These are phyloP conservation scores for Hirundo rustica DNA, from an alignment of 2,797 vertebrate species.

Conservation along the genomic window DNA sequence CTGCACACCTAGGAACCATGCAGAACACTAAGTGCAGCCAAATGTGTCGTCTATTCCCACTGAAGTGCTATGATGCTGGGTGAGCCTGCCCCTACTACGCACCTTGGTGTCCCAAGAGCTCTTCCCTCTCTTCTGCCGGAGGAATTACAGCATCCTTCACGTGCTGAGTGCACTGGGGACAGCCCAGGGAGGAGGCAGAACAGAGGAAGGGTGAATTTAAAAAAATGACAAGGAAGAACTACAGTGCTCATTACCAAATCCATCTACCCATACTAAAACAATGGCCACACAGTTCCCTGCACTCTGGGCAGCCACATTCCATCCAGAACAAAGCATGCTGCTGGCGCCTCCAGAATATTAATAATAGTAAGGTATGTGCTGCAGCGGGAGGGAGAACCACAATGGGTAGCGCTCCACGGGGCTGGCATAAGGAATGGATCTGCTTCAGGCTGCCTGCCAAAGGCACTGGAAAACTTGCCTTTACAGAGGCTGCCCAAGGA, in stretches of 20 bases:
- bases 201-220: not conserved
- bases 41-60: not conserved
- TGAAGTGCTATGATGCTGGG: rapidly evolving
- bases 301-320: not conserved
- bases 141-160: not conserved
- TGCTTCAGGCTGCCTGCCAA: slow-evolving; percentile 32
- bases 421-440: slow-evolving; percentile 24
- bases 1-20: not conserved
- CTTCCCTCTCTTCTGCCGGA: not conserved
- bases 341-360: slow-evolving; percentile 6
- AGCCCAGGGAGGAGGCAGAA: not conserved
- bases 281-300: not conserved
- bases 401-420: not conserved
- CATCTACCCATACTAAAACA: not conserved
- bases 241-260: not conserved
- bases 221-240: not conserved
- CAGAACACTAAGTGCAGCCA: rapidly evolving
- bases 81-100: not conserved
- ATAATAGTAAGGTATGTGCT: slow-evolving; percentile 46
- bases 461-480: slow-evolving; percentile 19
- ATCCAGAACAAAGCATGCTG: not conserved
- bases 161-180: rapidly evolving
- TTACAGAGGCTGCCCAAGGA: not conserved
- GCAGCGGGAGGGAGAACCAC: not conserved
- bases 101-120: not conserved